Evolutionary conservation across 1,140 invertebrate species (phyloP).

Genomic region (Camponotus pennsylvanicus): DNA sequence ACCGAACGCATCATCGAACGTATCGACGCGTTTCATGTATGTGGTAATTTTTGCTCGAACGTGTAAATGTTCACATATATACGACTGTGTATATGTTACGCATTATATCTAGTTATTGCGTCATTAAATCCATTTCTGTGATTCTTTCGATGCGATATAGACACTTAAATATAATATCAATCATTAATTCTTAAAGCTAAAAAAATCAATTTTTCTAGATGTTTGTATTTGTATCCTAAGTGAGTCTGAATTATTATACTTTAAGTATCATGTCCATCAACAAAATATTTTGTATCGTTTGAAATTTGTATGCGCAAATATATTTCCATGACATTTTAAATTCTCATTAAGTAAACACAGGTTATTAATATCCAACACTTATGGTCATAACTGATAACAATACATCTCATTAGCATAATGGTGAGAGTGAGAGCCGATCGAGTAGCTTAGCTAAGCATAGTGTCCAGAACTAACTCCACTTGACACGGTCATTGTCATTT

Average conservation of each 20-base stretch:
- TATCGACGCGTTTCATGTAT: neutral
- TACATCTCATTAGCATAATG: constrained; percentile 69
- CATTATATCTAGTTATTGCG: neutral
- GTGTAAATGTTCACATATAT: neutral
- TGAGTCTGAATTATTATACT: neutral
- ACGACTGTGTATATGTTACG: neutral
- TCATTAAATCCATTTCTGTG: neutral
- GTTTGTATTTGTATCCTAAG: neutral
- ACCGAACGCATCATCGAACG: constrained; percentile 31
- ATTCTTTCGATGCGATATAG: neutral
- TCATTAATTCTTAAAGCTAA: neutral
- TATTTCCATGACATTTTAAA: constrained; percentile 11
- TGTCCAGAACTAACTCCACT: constrained; percentile 47
- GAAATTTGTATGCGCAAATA: neutral
- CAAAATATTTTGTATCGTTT: neutral
- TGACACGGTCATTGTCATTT: constrained; percentile 67
- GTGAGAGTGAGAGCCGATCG: constrained; percentile 64
- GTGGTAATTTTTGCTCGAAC: constrained; percentile 17
- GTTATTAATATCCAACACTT: constrained; percentile 45
- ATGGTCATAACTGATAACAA: constrained; percentile 52
- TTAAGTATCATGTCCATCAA: neutral
- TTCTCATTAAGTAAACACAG: constrained; percentile 42
- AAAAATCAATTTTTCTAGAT: neutral
- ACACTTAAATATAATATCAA: neutral
- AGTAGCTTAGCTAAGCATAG: constrained; percentile 50